These are phyloP conservation scores for Amiota minor DNA, from an alignment of 2,888 invertebrate species.

Conservation along the genomic window DNA sequence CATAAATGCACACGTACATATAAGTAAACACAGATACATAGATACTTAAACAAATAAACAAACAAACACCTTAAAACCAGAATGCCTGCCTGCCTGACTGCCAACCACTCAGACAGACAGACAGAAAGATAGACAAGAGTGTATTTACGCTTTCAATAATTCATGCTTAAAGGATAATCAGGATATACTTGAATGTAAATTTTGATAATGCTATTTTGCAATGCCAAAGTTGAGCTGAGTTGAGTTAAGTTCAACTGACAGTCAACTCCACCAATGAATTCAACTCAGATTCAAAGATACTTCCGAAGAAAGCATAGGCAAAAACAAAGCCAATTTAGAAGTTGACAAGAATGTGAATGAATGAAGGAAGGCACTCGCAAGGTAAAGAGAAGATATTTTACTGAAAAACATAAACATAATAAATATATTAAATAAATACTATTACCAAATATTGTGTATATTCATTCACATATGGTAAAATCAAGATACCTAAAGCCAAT, in stretches of 20 bases:
- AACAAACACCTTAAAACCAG: neutral
- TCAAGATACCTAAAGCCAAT: neutral
- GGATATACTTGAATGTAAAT: constrained; percentile 67
- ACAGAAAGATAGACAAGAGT: constrained; percentile 22
- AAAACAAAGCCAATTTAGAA: neutral
- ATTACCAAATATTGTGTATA: too few relatives aligned
- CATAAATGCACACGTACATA: neutral
- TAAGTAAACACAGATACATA: constrained; percentile 43
- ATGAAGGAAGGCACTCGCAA: neutral
- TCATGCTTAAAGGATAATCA: constrained; percentile 67
- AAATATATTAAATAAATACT: neutral
- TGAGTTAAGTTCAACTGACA: too few relatives aligned
- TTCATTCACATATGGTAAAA: neutral
- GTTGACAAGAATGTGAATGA: neutral
- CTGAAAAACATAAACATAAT: neutral
- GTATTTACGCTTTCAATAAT: constrained; percentile 68
- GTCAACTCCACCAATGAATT: too few relatives aligned
- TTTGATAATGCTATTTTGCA: constrained; percentile 64
- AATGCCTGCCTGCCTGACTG: neutral
- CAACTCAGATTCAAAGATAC: too few relatives aligned
- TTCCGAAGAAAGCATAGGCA: constrained; percentile 23
- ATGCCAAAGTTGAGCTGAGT: constrained; percentile 20
- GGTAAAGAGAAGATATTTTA: neutral
- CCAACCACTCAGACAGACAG: neutral
- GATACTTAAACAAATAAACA: constrained; percentile 58